Base-by-base conservation (phyloP, 2,113 vertebrate genomes). In the Parus major region DNA sequence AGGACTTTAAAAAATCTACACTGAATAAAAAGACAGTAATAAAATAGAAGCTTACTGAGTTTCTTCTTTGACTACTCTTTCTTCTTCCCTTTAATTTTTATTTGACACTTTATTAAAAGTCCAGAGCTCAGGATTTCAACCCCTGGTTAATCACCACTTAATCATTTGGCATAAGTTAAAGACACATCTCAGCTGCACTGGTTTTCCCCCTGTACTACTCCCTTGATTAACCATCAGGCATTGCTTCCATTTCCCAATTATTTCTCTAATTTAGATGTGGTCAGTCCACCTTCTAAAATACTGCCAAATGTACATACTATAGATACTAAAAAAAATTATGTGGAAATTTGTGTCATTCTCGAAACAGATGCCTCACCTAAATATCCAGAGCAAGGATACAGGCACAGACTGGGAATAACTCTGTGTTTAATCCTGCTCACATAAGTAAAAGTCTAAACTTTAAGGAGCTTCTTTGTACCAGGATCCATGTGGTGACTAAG, bases 51-150 rank as follows among this genome's bases (percentile, higher is more conserved):
- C 36, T 93, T 82, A 72, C n/a, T 15, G 61, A 61, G 23, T 93
- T 89, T 80, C 44, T 61, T 81, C 49, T 91, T 87, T 57, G 46
- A 61, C 66, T 85, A 68, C 28, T 42, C 50, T 76, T 90, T 90
- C 52, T 83, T 86, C 21, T 89, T 91, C 81, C 9, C 82, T 75
- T 97, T 85, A 91, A 82, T 96, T 84, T 93, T 95, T 88, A 88
- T 90, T 95, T 95, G 83, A 86, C 69, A 82, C 46, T 86, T 93
- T 93, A 89, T 93, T 92, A 92, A 82, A 95, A 92, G 93, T 87
- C 69, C 63, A 80, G 46, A 87, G 55, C 55, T 92, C 91, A 82
- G 55, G 86, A 94, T 87, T 91, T 94, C 82, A 96, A 69, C 78
- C 42, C 16, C 55, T 76, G 18, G 55, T 85, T 95, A 94, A 95